Evolutionary conservation across 2,797 vertebrate genomes (phyloP).

Genomic region (Iguana delicatissima): DNA sequence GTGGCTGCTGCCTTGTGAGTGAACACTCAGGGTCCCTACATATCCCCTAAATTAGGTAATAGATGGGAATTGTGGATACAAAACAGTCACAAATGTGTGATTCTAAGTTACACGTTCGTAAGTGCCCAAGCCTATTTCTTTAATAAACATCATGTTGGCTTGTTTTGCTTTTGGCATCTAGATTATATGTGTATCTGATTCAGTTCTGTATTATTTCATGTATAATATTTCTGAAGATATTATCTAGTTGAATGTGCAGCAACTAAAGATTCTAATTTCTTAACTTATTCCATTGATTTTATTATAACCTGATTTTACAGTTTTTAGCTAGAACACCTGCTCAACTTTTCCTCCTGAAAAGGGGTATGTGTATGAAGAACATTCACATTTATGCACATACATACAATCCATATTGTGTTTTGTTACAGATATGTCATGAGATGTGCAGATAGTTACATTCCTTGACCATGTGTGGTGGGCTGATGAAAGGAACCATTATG

Average conservation of each 20-base stretch:
- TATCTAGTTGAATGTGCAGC: neutral
- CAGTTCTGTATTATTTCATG: no score
- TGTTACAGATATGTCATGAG: neutral
- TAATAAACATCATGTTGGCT: neutral
- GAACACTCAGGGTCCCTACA: no score
- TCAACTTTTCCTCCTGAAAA: neutral
- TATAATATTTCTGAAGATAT: neutral
- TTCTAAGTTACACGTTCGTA: no score
- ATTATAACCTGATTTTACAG: neutral
- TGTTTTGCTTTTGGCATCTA: neutral
- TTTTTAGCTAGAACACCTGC: neutral
- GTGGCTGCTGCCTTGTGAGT: no score
- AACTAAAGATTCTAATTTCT: neutral
- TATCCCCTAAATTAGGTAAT: no score
- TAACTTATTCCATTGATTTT: no score
- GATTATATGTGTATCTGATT: neutral
- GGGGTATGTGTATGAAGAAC: neutral
- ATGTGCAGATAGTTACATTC: neutral
- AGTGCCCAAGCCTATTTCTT: neutral
- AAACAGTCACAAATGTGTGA: no score
- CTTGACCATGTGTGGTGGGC: neutral
- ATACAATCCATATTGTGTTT: neutral
- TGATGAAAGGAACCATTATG: neutral
- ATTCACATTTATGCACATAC: neutral
- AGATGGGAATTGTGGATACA: no score